Conservation (phyloP, 2,888 invertebrate genomes). For the Harmothoe impar region DNA sequence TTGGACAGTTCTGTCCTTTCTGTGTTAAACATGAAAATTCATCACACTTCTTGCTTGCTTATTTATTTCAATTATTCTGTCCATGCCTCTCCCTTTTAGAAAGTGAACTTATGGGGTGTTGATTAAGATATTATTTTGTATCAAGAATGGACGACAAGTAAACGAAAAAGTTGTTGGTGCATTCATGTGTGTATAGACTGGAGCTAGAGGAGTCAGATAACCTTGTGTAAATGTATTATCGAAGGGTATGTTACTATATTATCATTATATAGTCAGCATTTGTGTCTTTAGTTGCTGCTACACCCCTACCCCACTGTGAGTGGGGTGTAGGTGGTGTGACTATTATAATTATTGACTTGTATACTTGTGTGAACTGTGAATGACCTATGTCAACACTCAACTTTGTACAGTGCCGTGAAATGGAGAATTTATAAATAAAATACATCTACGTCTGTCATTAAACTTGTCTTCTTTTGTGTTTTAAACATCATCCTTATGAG, state of each 20-base stretch:
- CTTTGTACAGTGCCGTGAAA: conserved; percentile 22
- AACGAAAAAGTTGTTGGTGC: too few relatives aligned
- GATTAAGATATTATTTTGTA: too few relatives aligned
- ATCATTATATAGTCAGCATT: background rate
- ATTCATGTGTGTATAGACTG: too few relatives aligned
- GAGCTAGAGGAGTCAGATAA: too few relatives aligned
- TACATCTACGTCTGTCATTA: conserved; percentile 26
- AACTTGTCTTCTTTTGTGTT: background rate
- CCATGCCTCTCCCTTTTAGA: too few relatives aligned
- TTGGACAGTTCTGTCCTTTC: too few relatives aligned
- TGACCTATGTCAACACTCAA: conserved; percentile 29
- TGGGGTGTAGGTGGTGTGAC: background rate
- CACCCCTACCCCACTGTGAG: conserved; percentile 11
- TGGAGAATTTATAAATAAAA: conserved; percentile 39
- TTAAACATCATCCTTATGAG: background rate
- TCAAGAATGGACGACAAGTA: too few relatives aligned
- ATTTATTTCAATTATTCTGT: too few relatives aligned
- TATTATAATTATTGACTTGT: conserved; percentile 1
- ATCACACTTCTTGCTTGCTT: too few relatives aligned
- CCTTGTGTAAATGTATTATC: background rate
- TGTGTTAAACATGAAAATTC: too few relatives aligned
- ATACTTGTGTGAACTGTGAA: conserved; percentile 16
- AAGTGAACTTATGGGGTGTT: too few relatives aligned
- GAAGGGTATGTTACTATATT: conserved; percentile 7
- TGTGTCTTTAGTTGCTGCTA: background rate